Percentiles rank a stretch among this genome's conserved stretches.
These are phyloP conservation scores for Pampusana beccarii DNA, from an alignment of 2,113 vertebrate genomes.

Conservation along the genomic window DNA sequence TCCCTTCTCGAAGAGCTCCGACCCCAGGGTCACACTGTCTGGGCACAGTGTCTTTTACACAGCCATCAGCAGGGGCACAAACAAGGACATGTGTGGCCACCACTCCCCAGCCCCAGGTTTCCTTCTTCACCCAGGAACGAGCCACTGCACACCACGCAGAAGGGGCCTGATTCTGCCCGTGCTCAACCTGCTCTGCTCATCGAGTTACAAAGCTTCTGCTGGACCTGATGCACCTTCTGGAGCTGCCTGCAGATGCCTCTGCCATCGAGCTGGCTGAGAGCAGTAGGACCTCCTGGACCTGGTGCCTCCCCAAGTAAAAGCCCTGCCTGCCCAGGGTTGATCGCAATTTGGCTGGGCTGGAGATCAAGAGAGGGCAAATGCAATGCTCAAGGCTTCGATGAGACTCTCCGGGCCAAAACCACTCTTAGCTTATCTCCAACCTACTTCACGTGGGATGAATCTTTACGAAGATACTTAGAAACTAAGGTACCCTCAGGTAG, in stretches of 20 bases:
- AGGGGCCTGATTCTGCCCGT: accelerated
- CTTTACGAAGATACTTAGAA: not conserved
- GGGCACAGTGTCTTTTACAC: not conserved
- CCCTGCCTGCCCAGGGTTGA: not conserved
- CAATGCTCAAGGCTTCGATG: not conserved
- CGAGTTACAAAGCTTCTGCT: not conserved
- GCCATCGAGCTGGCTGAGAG: accelerated
- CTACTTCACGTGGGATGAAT: not conserved
- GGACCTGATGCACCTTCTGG: accelerated
- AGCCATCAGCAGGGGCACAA: not conserved
- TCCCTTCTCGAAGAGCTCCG: not conserved
- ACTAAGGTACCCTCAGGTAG: not conserved
- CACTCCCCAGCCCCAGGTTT: not conserved
- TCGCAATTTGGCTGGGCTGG: not conserved
- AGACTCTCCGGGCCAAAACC: not conserved
- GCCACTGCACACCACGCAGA: not conserved
- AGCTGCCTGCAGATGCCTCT: not conserved
- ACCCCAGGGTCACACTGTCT: not conserved
- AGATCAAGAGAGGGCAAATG: not conserved
- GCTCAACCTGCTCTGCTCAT: not conserved
- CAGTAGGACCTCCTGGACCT: not conserved
- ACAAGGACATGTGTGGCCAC: accelerated
- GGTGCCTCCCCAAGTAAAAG: accelerated
- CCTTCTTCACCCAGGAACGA: not conserved
- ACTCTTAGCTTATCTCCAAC: not conserved